These are phyloP conservation scores for Cecropterus lyciades DNA, from an alignment of 1,140 invertebrate species.

Conservation along the genomic window DNA sequence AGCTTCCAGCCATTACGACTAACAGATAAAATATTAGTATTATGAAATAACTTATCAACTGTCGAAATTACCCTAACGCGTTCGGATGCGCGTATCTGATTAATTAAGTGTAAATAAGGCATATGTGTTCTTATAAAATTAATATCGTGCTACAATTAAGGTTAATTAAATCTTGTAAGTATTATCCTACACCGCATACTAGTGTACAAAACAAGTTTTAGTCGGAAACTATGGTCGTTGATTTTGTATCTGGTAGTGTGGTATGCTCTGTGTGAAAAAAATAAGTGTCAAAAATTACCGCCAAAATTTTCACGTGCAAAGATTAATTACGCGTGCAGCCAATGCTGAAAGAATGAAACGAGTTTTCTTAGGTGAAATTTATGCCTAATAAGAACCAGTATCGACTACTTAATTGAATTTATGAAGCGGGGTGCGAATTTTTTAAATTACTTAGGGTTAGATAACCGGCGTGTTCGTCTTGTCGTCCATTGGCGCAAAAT, in stretches of 20 bases:
- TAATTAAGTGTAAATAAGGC: conserved; percentile 27
- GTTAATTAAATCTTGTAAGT: conserved; percentile 12
- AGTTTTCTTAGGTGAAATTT: not conserved
- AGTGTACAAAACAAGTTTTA: conserved; percentile 27
- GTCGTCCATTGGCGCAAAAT: conserved; percentile 29
- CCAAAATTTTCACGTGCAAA: conserved; percentile 24
- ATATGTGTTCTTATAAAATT: conserved; percentile 19
- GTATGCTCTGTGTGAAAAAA: conserved; percentile 20
- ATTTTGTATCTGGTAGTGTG: conserved; percentile 24
- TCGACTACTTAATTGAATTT: conserved; percentile 16
- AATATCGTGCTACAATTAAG: conserved; percentile 27
- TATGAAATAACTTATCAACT: conserved; percentile 26
- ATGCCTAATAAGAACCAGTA: conserved; percentile 1
- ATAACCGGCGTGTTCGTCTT: conserved; percentile 17
- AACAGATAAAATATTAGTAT: conserved; percentile 38
- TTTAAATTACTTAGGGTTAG: not conserved
- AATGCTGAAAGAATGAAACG: conserved; percentile 14
- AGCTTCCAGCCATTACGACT: conserved; percentile 80
- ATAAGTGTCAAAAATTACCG: conserved; percentile 16
- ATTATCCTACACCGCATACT: conserved; percentile 20
- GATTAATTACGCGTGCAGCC: conserved; percentile 23
- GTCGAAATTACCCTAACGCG: conserved; percentile 28
- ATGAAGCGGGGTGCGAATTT: conserved; percentile 18
- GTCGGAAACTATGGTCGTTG: conserved; percentile 1
- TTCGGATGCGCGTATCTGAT: conserved; percentile 18